Conservation (phyloP, 2,888 invertebrate genomes). For the Epicampocera succincta region DNA sequence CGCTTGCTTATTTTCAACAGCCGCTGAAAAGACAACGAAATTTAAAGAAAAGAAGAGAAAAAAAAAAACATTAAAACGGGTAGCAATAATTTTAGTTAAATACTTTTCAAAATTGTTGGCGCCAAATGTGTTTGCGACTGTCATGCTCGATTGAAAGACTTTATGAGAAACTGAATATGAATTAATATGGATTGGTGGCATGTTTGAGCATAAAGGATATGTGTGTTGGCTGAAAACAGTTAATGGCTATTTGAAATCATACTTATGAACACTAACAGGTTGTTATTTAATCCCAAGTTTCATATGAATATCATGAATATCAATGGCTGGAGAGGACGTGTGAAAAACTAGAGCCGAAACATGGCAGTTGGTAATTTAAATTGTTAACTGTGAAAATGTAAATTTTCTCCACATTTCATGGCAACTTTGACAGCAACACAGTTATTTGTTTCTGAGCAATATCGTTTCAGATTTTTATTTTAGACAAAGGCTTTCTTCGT, state of each 20-base stretch:
- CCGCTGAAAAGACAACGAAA: constrained; percentile 20
- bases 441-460: no score
- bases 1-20: constrained; percentile 38
- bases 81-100: constrained; percentile 50
- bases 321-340: not conserved
- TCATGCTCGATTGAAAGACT: constrained; percentile 33
- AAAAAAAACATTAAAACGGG: constrained; percentile 51
- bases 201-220: constrained; percentile 12
- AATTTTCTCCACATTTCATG: no score
- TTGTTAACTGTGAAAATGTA: no score
- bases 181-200: constrained; percentile 35
- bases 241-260: constrained; percentile 43
- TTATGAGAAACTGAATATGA: constrained; percentile 30
- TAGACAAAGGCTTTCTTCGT: no score
- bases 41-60: constrained; percentile 6
- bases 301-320: constrained; percentile 18
- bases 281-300: constrained; percentile 32
- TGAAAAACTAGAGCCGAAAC: not conserved
- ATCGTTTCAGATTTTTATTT: no score
- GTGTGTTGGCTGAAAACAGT: constrained; percentile 30
- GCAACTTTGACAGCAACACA: no score
- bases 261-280: constrained; percentile 4
- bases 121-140: constrained; percentile 40
- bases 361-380: constrained; percentile 9
- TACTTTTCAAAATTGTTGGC: constrained; percentile 53